Evolutionary conservation across 2,797 vertebrate species (phyloP).

Genomic region (Schizopygopsis malacanthus): DNA sequence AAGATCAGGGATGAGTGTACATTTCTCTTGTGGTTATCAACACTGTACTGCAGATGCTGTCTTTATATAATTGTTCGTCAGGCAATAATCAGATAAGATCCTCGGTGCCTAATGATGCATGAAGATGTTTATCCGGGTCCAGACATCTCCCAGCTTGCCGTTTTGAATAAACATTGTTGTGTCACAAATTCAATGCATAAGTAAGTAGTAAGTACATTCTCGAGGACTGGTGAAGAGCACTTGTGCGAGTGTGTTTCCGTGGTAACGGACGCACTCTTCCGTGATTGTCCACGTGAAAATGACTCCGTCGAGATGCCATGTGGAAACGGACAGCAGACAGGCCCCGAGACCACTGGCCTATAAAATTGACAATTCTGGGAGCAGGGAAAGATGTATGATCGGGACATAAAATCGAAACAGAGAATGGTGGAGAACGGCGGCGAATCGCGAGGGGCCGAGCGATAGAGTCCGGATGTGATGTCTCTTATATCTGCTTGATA

Average conservation of each 20-base stretch:
- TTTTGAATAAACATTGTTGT: slow-evolving; percentile 41
- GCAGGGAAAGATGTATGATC: slow-evolving; percentile 47
- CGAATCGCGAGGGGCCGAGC: background rate
- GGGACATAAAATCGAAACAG: slow-evolving; percentile 55
- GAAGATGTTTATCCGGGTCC: background rate
- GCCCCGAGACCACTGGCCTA: slow-evolving; percentile 66
- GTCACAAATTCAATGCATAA: slow-evolving; percentile 42
- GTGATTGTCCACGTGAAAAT: slow-evolving; percentile 59
- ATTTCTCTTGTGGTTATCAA: background rate
- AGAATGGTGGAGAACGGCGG: slow-evolving; percentile 43
- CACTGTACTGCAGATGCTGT: background rate
- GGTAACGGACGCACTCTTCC: slow-evolving; percentile 58
- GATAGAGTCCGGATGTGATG: background rate
- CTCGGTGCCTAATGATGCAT: slow-evolving; percentile 61
- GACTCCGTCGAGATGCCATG: slow-evolving; percentile 61
- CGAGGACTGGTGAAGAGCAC: slow-evolving; percentile 12
- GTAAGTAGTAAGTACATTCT: slow-evolving; percentile 44
- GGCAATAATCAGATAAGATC: background rate
- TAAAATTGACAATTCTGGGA: slow-evolving; percentile 68
- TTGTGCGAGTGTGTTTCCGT: slow-evolving; percentile 53
- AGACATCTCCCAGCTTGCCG: slow-evolving; percentile 1
- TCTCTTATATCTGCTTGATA: slow-evolving; percentile 6
- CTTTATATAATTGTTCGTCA: background rate
- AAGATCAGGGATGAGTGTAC: slow-evolving; percentile 42
- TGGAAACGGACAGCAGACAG: slow-evolving; percentile 68